phyloP scores from a whole-genome alignment of 2,888 invertebrate genomes.

The Volucella inanis region DNA sequence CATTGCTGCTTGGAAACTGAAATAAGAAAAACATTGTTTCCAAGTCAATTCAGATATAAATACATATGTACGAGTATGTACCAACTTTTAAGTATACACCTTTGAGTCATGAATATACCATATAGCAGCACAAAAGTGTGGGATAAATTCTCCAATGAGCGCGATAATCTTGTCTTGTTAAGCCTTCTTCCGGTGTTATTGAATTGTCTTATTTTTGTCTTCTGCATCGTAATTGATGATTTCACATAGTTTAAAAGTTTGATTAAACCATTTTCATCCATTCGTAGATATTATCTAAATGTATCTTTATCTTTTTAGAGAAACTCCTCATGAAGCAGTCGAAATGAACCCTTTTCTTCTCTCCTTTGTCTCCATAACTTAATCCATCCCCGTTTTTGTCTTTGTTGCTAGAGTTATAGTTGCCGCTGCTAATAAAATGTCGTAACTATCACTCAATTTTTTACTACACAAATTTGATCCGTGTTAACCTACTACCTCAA shows the following conservation, averaged over 20 bases:
- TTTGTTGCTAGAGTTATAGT: not conserved
- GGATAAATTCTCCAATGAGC: not conserved
- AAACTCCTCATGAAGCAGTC: not conserved
- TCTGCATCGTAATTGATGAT: not conserved
- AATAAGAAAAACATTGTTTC: constrained; percentile 5
- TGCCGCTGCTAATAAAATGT: not conserved
- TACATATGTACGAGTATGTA: not conserved
- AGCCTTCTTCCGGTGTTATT: constrained; percentile 5
- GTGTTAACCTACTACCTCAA: too few species aligned
- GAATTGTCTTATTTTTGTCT: constrained; percentile 1
- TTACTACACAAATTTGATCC: too few species aligned
- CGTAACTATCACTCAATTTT: not conserved
- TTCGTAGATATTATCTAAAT: not conserved
- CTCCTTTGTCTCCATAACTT: not conserved
- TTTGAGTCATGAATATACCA: not conserved
- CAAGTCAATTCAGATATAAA: not conserved
- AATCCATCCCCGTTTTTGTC: not conserved
- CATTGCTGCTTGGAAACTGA: not conserved
- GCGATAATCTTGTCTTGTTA: not conserved
- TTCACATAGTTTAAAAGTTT: not conserved
- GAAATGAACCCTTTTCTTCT: too few species aligned
- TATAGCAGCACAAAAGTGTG: constrained; percentile 2
- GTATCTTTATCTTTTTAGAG: not conserved
- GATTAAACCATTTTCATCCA: constrained; percentile 11
- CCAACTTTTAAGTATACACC: not conserved